These are phyloP conservation scores for Zaprionus taronus DNA, from an alignment of 1,140 invertebrate genomes.

Conservation along the genomic window DNA sequence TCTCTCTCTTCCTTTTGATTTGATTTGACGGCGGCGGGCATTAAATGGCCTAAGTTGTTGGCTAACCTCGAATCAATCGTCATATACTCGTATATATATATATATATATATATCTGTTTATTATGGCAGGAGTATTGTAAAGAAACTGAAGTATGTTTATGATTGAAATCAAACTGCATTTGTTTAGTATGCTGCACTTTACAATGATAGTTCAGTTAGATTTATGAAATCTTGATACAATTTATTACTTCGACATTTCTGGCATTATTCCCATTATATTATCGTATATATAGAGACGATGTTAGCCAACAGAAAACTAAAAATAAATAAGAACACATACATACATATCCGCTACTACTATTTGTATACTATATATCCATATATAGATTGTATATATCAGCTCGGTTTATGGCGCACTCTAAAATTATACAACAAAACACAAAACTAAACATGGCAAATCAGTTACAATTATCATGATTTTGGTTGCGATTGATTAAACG, in stretches of 20 bases:
- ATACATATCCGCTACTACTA: constrained; percentile 2
- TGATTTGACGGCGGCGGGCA: constrained; percentile 23
- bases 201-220: too few species aligned
- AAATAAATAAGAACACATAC: constrained; percentile 12
- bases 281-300: background rate
- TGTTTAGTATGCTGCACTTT: too few species aligned
- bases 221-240: background rate
- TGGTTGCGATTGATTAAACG: constrained; percentile 6
- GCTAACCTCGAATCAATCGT: constrained; percentile 1
- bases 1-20: background rate
- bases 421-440: constrained; percentile 43
- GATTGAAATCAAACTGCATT: too few species aligned
- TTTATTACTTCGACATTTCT: background rate
- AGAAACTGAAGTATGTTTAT: background rate
- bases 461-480: constrained; percentile 30
- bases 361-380: constrained; percentile 5
- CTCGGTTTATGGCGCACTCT: constrained; percentile 20
- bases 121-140: background rate
- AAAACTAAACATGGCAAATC: constrained; percentile 42
- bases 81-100: background rate
- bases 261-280: background rate
- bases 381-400: constrained; percentile 12
- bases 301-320: constrained; percentile 13
- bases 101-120: background rate
- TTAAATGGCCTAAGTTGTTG: constrained; percentile 20